Evolutionary conservation across 2,888 invertebrate species (phyloP).

Genomic region (Nephrocerus scutellatus): DNA sequence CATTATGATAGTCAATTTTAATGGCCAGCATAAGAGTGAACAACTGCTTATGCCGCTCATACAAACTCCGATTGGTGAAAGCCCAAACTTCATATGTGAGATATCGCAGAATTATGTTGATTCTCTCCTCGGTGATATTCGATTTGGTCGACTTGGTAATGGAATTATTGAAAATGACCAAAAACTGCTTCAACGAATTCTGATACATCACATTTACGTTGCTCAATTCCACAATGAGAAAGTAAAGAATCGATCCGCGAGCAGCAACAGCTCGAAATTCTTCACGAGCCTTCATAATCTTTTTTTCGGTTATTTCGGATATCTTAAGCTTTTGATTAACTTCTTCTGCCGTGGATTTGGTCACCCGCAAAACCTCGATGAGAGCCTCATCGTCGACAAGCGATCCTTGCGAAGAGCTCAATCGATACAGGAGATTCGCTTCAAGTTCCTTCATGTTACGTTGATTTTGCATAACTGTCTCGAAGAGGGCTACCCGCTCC

Average conservation of each 20-base stretch:
- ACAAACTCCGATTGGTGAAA: constrained; percentile 85
- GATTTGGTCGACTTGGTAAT: constrained; percentile 86
- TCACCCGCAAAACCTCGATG: constrained; percentile 80
- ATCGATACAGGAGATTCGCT: constrained; percentile 80
- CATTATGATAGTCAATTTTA: constrained; percentile 85
- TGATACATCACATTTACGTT: constrained; percentile 96
- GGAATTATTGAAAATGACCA: constrained; percentile 87
- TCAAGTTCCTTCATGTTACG: constrained; percentile 93
- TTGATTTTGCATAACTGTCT: constrained; percentile 95
- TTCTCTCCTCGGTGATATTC: constrained; percentile 75
- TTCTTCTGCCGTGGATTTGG: constrained; percentile 85
- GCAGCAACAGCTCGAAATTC: constrained; percentile 94
- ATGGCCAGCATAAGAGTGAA: constrained; percentile 92
- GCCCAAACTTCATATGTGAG: constrained; percentile 89
- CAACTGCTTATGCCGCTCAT: constrained; percentile 85
- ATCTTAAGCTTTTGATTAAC: constrained; percentile 90
- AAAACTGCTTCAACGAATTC: constrained; percentile 88
- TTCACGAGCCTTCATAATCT: constrained; percentile 88
- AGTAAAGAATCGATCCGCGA: constrained; percentile 89
- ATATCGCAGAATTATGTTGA: constrained; percentile 79
- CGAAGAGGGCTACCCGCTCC: constrained; percentile 85
- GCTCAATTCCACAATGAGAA: constrained; percentile 95
- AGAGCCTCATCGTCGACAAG: constrained; percentile 93
- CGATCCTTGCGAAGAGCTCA: constrained; percentile 89
- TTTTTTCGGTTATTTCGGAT: constrained; percentile 87